Conservation (phyloP, 2,113 vertebrate species). For the Lagopus leucura region DNA sequence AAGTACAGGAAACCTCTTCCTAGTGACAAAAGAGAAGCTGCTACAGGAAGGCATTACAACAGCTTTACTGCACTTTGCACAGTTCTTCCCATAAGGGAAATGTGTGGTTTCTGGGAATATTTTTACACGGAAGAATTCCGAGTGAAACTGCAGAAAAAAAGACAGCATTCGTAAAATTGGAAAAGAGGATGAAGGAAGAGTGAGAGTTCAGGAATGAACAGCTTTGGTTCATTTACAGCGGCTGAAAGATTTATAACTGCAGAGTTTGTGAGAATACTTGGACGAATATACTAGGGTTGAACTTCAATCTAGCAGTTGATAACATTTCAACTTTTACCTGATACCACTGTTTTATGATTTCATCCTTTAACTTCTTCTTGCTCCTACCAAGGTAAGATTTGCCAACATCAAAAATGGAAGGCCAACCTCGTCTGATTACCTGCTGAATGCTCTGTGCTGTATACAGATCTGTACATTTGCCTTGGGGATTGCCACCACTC, state of each 20-base stretch:
- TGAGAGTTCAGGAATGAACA: slow-evolving; percentile 30
- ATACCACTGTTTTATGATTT: neutral
- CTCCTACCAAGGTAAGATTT: neutral
- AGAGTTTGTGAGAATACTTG: neutral
- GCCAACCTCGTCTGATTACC: neutral
- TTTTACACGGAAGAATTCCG: neutral
- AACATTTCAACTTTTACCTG: neutral
- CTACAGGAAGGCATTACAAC: neutral
- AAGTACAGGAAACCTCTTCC: neutral
- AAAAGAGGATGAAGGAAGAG: slow-evolving; percentile 18
- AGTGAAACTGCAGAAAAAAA: neutral
- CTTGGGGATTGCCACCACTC: neutral
- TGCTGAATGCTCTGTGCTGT: neutral
- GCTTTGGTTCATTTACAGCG: slow-evolving; percentile 35
- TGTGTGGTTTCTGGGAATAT: neutral
- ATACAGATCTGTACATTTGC: neutral
- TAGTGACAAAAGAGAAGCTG: neutral
- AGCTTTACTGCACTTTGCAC: neutral
- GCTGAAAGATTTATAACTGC: slow-evolving; percentile 33
- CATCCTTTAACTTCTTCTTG: neutral
- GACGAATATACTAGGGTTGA: slow-evolving; percentile 6
- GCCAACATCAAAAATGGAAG: neutral
- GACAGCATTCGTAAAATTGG: neutral
- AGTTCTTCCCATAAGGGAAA: slow-evolving; percentile 2
- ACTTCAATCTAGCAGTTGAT: slow-evolving; percentile 34